Percentiles rank a stretch among this genome's conserved stretches.
phyloP scores from a whole-genome alignment of 2,888 invertebrate genomes.

The Drosophila robusta region DNA sequence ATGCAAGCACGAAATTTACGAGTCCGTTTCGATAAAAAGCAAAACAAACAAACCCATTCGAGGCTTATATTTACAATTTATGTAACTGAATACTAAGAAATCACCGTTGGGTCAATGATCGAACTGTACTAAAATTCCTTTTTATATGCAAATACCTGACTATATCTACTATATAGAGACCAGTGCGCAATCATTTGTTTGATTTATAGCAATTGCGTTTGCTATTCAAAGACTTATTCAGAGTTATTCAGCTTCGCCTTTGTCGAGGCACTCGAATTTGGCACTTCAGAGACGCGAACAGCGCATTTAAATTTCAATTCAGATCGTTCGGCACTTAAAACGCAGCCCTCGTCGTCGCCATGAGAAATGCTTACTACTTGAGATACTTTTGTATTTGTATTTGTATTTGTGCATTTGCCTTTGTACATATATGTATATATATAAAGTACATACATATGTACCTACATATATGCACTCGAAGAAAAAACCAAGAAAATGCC shows the following conservation, averaged over 20 bases:
- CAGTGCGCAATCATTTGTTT: conserved; percentile 49
- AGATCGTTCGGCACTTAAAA: conserved; percentile 57
- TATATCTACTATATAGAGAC: conserved; percentile 6
- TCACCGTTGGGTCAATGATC: conserved; percentile 34
- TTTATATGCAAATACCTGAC: conserved; percentile 27
- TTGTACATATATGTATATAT: neutral
- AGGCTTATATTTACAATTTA: conserved; percentile 14
- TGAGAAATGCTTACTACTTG: conserved; percentile 73
- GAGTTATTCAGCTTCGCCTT: conserved; percentile 22
- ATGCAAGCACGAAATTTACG: conserved; percentile 28
- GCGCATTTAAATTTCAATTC: conserved; percentile 74
- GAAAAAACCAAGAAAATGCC: neutral
- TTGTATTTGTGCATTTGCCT: conserved; percentile 36
- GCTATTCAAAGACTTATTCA: conserved; percentile 38
- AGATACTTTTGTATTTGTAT: conserved; percentile 69
- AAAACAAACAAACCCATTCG: no score
- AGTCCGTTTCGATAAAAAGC: neutral
- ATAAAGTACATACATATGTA: neutral
- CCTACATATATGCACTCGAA: conserved; percentile 1
- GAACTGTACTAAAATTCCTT: conserved; percentile 1
- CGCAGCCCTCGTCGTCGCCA: conserved; percentile 56
- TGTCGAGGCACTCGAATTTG: conserved; percentile 63
- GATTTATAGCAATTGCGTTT: conserved; percentile 70
- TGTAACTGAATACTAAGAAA: conserved; percentile 6
- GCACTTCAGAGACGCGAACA: conserved; percentile 66